Conservation (phyloP, 1,140 invertebrate species). For the Solen grandis region DNA sequence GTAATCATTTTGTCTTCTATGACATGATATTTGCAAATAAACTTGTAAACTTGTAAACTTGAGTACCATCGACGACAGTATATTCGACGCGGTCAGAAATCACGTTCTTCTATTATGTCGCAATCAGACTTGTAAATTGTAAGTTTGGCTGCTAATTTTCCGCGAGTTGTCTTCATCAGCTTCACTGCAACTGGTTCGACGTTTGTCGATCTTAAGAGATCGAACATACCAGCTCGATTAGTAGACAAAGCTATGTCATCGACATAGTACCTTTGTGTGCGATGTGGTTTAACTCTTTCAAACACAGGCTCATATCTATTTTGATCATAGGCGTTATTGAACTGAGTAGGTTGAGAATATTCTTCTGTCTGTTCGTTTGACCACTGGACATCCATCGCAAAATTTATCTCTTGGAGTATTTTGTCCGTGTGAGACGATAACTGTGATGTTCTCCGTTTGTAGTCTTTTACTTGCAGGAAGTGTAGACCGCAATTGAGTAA, state of each 20-base stretch:
- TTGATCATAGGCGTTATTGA: neutral
- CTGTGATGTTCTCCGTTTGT: neutral
- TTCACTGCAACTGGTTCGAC: neutral
- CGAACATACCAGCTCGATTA: neutral
- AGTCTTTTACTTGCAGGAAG: neutral
- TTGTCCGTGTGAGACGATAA: neutral
- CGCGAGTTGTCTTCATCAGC: neutral
- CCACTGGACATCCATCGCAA: neutral
- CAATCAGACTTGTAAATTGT: neutral
- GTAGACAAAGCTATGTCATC: neutral
- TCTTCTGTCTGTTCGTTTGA: neutral
- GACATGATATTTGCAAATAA: too few species aligned
- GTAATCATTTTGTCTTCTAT: too few species aligned
- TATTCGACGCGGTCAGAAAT: neutral
- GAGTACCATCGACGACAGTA: neutral
- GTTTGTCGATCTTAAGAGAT: neutral
- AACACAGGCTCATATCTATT: neutral
- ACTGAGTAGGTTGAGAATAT: neutral
- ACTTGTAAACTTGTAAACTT: too few species aligned
- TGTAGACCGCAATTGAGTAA: neutral
- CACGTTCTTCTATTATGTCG: neutral
- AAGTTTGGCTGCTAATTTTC: neutral
- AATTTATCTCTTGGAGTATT: neutral
- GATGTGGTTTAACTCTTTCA: neutral
- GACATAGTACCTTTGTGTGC: neutral